Evolutionary conservation across 2,888 invertebrate genomes (phyloP), one percentile per base, ranked within the genome.

Genomic region (Heliconius ethilla): DNA sequence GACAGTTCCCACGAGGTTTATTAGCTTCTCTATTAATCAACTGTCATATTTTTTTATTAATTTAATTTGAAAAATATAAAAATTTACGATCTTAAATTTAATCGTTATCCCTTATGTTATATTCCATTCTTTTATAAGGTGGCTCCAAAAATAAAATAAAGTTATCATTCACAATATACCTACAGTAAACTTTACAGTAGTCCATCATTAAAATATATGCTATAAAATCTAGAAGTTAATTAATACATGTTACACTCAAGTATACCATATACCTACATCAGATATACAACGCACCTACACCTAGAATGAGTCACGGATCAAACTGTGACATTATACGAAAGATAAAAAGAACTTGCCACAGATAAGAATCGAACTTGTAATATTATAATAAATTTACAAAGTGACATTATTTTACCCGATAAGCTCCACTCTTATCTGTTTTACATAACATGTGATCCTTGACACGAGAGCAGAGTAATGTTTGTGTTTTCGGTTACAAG

Each of bases 401-500:
- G 27, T 40, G 37, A 27, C 33, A 40, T 40, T 65, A 33, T 63
- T 62, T n/a, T 63, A 74, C n/a, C 45, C 40, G 13, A 37, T 27
- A 15, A 62, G 33, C 6, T n/a, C 33, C 70, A 37, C 37, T 33
- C 27, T 27, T 74, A 74, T 40, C 37, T 72, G 9, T 27, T 51
- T 40, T 76, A 72, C 65, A 33, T 72, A 66, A 66, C 27, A 37
- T 1, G 66, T 37, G 72, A 66, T 59, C 76, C 76, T 65, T 72
- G 72, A 77, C 72, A 76, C 55, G 72, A 72, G 66, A 67, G 25
- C 51, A 13, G 66, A 65, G 27, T 72, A 59, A 77, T 77, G 55
- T 76, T 29, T 70, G 6, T 76, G 76, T 77, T 77, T 66, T 73
- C 63, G 66, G 73, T 77, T 67, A 73, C 77, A 77, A 77, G 72